These are phyloP conservation scores for Brachionus rotundiformis DNA, from an alignment of 1,140 invertebrate genomes.

Conservation along the genomic window DNA sequence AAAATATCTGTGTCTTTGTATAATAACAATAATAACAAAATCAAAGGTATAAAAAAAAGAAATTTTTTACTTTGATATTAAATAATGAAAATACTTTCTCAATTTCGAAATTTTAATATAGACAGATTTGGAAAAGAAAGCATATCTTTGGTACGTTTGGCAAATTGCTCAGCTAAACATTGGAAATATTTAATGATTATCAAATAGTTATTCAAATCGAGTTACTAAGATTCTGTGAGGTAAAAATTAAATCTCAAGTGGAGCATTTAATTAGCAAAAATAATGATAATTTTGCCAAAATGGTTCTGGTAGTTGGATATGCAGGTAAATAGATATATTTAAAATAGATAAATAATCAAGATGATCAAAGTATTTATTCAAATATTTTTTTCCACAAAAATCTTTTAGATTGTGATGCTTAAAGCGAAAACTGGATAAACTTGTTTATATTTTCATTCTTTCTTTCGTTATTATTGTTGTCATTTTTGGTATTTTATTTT, in stretches of 20 bases:
- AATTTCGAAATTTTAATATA: constrained; percentile 26
- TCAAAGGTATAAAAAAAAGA: constrained; percentile 38
- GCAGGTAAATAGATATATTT: constrained; percentile 21
- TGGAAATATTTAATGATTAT: constrained; percentile 32
- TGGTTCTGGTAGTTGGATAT: constrained; percentile 23
- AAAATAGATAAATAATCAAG: constrained; percentile 25
- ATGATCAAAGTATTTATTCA: constrained; percentile 14
- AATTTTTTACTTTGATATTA: constrained; percentile 6
- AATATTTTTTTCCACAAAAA: neutral
- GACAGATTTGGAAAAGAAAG: constrained; percentile 28
- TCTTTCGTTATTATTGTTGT: neutral
- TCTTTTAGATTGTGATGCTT: neutral
- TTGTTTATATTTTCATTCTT: constrained; percentile 18
- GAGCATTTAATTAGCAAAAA: constrained; percentile 41
- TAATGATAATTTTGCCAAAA: constrained; percentile 39
- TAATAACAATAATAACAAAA: constrained; percentile 43
- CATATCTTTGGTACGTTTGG: constrained; percentile 28
- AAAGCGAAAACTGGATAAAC: constrained; percentile 19
- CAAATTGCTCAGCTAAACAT: neutral
- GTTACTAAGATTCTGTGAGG: neutral
- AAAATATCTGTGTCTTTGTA: constrained; percentile 44
- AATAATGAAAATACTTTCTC: constrained; percentile 14
- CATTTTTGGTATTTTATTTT: neutral
- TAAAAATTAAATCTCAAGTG: constrained; percentile 16
- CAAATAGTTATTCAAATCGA: constrained; percentile 23